phyloP scores from a whole-genome alignment of 2,888 invertebrate genomes.

The Cheilosia urbana region DNA sequence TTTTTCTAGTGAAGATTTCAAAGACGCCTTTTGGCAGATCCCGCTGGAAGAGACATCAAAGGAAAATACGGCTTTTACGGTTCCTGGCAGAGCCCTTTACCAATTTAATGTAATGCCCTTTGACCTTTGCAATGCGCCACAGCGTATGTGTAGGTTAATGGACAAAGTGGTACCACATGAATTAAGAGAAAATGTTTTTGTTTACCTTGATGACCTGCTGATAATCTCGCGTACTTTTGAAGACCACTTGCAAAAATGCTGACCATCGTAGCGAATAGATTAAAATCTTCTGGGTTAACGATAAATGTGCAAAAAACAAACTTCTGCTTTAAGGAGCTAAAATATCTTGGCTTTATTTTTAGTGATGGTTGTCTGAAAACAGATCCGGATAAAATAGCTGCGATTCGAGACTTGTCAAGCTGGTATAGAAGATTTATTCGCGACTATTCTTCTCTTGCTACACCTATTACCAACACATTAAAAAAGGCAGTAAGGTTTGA shows the following conservation, averaged over 20 bases:
- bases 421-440: not conserved
- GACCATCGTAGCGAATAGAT: not conserved
- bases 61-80: slow-evolving; percentile 17
- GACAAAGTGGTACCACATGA: slow-evolving; percentile 2
- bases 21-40: too few relatives aligned
- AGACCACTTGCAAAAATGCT: not conserved
- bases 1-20: too few relatives aligned
- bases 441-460: not conserved
- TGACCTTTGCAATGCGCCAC: not conserved
- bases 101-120: not conserved
- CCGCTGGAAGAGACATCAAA: too few relatives aligned
- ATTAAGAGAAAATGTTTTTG: slow-evolving; percentile 2
- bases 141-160: slow-evolving; percentile 11
- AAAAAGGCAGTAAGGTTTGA: not conserved
- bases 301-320: not conserved
- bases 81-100: not conserved
- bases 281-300: not conserved
- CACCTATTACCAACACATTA: not conserved
- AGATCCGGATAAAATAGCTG: not conserved
- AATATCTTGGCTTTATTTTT: not conserved
- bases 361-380: not conserved
- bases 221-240: slow-evolving; percentile 9
- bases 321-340: slow-evolving; percentile 1
- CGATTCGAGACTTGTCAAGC: not conserved
- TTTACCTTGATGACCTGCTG: slow-evolving; percentile 5